Base-by-base conservation (phyloP, 2,888 invertebrate species). In the Chironomus riparius region DNA sequence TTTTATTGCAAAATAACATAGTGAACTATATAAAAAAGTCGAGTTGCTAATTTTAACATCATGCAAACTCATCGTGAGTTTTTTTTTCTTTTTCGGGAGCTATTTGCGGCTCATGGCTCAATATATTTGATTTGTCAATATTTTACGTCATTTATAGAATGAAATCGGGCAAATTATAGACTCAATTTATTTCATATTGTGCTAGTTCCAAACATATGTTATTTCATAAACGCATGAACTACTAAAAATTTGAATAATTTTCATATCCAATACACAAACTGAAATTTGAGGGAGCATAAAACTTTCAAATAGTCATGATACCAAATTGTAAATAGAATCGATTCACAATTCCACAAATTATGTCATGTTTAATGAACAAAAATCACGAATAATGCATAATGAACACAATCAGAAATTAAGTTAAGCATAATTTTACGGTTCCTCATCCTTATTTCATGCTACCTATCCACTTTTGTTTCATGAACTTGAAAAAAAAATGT, bases 21-120 rank as follows among this genome's bases (percentile, higher is more conserved):
- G 38, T 38, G 47, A 15, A 21, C 22, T 22, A 68, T 70, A 62
- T 18, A 38, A 15, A 21, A 61, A 72, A 38, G 28, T 68, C 47
- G 21, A 13, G 13, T 74, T 7, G 74, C 47, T 68, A 68, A 74
- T 68, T 73, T 74, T 68, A 74, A 74, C 74, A 72, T 74, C 74
- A 74, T 74, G 74, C 74, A 74, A 74, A 48, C 68, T 74, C 68
- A 74, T 74, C 62, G 21, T 48, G 48, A 74, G 6, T 74, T 38
- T 28, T 4, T 22, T 24, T 24, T 4, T 50, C 5, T n/a, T n/a
- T 15, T 15, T 56, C 15, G 56, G 56, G 56, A 15, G n/a, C 56
- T n/a, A 15, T 38, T 38, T 38, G 38, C 7, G 38, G 38, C 38
- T 10, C 38, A 38, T 38, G 10, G 38, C 28, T 38, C 38, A 38